Percentiles rank a stretch among this genome's conserved stretches.
Evolutionary conservation across 2,113 vertebrate species (phyloP).

Genomic region (Ciconia stormi): DNA sequence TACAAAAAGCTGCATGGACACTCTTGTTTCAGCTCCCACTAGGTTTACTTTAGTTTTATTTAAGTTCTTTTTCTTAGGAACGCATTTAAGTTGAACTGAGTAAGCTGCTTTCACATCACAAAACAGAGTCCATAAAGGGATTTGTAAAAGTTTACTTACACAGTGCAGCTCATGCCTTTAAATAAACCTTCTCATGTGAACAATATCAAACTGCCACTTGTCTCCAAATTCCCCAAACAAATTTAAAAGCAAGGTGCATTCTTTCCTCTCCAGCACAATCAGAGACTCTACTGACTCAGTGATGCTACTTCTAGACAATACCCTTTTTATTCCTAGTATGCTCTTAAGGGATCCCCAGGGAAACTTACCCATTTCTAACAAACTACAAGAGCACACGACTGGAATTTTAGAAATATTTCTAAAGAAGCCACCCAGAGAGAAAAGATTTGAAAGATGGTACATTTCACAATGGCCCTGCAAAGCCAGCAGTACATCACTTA

Average conservation of each 20-base stretch:
- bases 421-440: neutral
- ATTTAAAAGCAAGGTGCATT: neutral
- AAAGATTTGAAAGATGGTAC: neutral
- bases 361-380: neutral
- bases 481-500: neutral
- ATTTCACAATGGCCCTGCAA: neutral
- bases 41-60: neutral
- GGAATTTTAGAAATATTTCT: neutral
- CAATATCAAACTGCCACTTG: neutral
- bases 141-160: slow-evolving; percentile 21
- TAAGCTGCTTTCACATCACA: slow-evolving; percentile 1
- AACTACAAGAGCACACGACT: neutral
- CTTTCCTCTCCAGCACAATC: neutral
- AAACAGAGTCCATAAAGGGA: slow-evolving; percentile 13
- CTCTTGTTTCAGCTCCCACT: neutral
- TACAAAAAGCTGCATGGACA: neutral
- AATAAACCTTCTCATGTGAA: slow-evolving; percentile 14
- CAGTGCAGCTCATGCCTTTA: neutral
- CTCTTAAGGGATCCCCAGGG: neutral
- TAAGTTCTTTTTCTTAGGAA: neutral
- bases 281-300: neutral
- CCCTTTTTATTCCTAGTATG: neutral
- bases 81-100: neutral
- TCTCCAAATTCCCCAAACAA: neutral
- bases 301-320: neutral